These are phyloP conservation scores for Pemphredon lugubris DNA, from an alignment of 2,888 invertebrate species.

Conservation along the genomic window DNA sequence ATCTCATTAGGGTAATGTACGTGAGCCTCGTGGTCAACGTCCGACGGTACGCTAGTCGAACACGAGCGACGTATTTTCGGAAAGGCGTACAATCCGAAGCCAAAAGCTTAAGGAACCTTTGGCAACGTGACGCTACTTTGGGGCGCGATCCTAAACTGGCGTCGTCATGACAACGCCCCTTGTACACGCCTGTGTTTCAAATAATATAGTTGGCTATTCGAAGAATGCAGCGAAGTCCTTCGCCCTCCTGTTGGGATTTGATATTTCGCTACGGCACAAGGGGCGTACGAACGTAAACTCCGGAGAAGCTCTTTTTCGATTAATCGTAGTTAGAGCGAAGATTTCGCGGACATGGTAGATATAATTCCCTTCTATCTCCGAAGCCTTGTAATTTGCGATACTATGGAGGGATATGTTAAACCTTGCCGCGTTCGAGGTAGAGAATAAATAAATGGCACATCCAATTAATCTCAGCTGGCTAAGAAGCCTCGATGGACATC, in stretches of 20 bases:
- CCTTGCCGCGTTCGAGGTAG: too few relatives aligned
- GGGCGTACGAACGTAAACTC: neutral
- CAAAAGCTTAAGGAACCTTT: conserved; percentile 53
- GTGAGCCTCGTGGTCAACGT: conserved; percentile 18
- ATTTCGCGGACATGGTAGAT: neutral
- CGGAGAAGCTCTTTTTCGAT: conserved; percentile 11
- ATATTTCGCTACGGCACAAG: neutral
- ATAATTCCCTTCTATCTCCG: neutral
- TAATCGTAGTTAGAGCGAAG: conserved; percentile 17
- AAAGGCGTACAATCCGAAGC: conserved; percentile 19
- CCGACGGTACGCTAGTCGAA: conserved; percentile 35
- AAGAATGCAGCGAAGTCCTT: conserved; percentile 38
- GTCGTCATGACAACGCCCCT: conserved; percentile 60
- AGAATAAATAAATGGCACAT: too few relatives aligned
- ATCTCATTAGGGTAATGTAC: conserved; percentile 10
- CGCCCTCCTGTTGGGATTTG: neutral
- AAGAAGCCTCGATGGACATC: too few relatives aligned
- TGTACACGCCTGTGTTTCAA: conserved; percentile 42
- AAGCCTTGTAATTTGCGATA: neutral
- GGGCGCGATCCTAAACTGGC: conserved; percentile 37
- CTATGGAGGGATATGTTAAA: too few relatives aligned
- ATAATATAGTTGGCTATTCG: conserved; percentile 41
- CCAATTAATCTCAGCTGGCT: too few relatives aligned
- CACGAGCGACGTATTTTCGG: conserved; percentile 30
- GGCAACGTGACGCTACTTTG: conserved; percentile 54